Percentiles rank a stretch among this genome's conserved stretches.
phyloP scores from a whole-genome alignment of 2,113 vertebrate species.

The Neotragus moschatus region DNA sequence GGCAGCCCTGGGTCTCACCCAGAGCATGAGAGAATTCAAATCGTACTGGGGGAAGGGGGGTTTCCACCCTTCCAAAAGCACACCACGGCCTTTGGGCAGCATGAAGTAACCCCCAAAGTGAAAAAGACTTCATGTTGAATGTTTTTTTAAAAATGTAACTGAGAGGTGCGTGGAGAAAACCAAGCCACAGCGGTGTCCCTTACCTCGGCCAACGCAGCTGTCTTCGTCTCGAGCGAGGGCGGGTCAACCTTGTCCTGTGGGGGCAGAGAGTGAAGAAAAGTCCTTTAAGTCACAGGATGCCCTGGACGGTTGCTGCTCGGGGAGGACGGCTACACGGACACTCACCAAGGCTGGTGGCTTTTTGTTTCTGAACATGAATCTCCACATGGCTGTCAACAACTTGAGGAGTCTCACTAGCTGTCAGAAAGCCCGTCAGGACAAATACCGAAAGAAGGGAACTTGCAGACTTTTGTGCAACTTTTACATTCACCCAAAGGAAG shows the following conservation, averaged over 20 bases:
- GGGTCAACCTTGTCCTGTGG: neutral
- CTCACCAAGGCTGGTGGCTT: neutral
- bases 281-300: neutral
- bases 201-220: neutral
- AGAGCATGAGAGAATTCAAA: rapidly evolving
- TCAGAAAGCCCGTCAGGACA: neutral
- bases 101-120: rapidly evolving
- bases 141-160: rapidly evolving
- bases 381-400: neutral
- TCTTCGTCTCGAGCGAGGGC: neutral
- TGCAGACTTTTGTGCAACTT: neutral
- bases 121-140: rapidly evolving
- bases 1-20: rapidly evolving
- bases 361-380: conserved; percentile 47
- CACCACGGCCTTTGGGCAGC: rapidly evolving
- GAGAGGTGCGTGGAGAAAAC: rapidly evolving
- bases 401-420: neutral
- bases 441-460: conserved; percentile 20
- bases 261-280: neutral
- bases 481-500: conserved; percentile 47
- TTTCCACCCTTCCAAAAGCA: neutral
- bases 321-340: rapidly evolving
- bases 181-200: rapidly evolving
- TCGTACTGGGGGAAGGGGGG: rapidly evolving
- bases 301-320: rapidly evolving